Base-by-base conservation (phyloP, 2,888 invertebrate genomes). In the Aleiodes testaceus region DNA sequence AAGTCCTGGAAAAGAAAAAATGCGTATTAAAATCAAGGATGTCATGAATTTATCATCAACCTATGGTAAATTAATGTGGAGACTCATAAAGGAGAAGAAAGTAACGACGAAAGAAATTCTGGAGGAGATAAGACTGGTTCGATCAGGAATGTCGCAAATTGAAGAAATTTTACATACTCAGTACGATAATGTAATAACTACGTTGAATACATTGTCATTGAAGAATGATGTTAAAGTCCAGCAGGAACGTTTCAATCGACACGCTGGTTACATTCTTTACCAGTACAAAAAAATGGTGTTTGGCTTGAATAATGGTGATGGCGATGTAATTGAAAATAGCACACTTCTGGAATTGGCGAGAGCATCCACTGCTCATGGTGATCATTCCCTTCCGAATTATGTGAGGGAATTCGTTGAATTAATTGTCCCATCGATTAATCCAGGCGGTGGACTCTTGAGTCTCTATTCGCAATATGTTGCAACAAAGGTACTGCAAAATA, bases 321-420 rank as follows among this genome's bases (percentile, higher is more conserved):
- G 26, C 3, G 53, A 53, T 53, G 12, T 26, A 12, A 7, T 53
- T 53, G 53, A 53, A 53, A 53, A 26, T 26, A 14, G 22, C 11
- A 53, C 53, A 14, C 53, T 53, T 12, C 53, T 9, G 26, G 53
- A 53, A 11, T 53, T 53, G 22, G 53, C 53, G 5, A 53, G 26
- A 14, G 26, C 22, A 22, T 53, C 53, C 3, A 53, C 53, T 53
- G 26, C 20, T 3, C 53, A 53, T 11, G 53, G 26, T 11, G 53
- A 53, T 53, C 53, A 14, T 53, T n/a, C 22, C 26, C n/a, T 53
- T n/a, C 53, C 53, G 2, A 53, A 53, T 53, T 53, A 53, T 26
- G 5, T 53, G 12, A 11, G 53, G 7, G 53, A 53, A 16, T 53
- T 53, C 1, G 18, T 53, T 53, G 53, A 53, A 53, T 53, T 53